Evolutionary conservation across 2,113 vertebrate genomes (phyloP).

Genomic region (Scophthalmus maximus): DNA sequence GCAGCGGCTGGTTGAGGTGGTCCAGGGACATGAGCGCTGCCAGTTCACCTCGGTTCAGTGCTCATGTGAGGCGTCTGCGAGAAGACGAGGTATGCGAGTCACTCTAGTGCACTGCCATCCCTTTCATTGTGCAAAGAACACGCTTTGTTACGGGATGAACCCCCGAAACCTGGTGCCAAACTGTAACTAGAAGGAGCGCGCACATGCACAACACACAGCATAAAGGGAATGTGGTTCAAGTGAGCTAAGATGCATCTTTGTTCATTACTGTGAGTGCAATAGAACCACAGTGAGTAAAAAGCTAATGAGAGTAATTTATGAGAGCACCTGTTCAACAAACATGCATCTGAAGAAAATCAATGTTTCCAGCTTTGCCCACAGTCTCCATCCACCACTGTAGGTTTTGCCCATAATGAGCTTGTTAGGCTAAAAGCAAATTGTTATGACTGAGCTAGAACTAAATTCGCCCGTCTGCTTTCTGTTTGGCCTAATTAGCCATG

Average conservation of each 20-base stretch:
- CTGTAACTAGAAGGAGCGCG: neutral
- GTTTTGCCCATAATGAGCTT: conserved; percentile 7
- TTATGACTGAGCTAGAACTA: neutral
- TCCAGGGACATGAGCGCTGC: conserved; percentile 12
- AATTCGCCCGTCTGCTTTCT: neutral
- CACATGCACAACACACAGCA: neutral
- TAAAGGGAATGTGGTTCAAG: neutral
- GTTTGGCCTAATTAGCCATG: neutral
- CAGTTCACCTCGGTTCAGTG: conserved; percentile 1
- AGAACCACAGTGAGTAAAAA: neutral
- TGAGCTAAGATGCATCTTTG: neutral
- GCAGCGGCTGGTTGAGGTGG: conserved; percentile 5
- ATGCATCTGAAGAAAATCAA: conserved; percentile 1
- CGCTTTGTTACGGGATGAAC: neutral
- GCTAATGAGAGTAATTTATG: conserved; percentile 10
- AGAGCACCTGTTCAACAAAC: conserved; percentile 9
- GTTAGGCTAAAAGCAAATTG: conserved; percentile 20
- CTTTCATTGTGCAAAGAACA: neutral
- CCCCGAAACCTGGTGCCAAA: neutral
- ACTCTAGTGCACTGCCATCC: neutral
- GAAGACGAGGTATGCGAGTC: conserved; percentile 23
- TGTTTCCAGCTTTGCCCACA: neutral
- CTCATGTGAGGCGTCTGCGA: conserved; percentile 22
- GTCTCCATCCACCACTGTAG: neutral
- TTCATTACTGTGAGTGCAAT: conserved; percentile 5